phyloP scores from a whole-genome alignment of 1,140 invertebrate genomes.

The Pemphigus obesinymphae region DNA sequence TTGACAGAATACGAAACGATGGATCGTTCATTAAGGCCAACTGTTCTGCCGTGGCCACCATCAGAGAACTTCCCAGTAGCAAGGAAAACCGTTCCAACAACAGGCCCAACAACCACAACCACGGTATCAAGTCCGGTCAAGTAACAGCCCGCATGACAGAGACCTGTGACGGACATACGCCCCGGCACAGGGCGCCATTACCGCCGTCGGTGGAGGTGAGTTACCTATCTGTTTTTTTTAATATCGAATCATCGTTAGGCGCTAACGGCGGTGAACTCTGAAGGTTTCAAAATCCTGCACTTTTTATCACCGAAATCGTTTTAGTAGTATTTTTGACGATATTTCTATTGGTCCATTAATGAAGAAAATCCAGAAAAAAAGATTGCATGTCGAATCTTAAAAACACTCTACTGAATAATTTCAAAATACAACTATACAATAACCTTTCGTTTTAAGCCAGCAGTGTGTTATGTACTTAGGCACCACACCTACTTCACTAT shows the following conservation, averaged over 20 bases:
- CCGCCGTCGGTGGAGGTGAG: conserved; percentile 20
- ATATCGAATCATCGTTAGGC: not conserved
- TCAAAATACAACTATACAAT: no score
- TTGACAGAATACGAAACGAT: conserved; percentile 21
- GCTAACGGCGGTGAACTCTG: no score
- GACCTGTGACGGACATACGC: conserved; percentile 3
- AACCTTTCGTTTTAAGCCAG: no score
- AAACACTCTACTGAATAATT: no score
- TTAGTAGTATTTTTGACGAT: no score
- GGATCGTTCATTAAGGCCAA: conserved; percentile 21
- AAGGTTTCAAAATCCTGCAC: no score
- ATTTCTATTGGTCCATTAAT: no score
- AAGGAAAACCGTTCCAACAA: not conserved
- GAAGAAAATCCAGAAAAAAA: no score
- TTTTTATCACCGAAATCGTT: no score
- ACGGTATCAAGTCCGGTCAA: not conserved
- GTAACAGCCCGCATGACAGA: conserved; percentile 21
- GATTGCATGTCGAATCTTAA: no score
- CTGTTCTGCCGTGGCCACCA: conserved; percentile 7
- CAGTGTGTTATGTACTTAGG: no score
- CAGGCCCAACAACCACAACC: not conserved
- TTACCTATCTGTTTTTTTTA: not conserved
- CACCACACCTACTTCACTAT: no score
- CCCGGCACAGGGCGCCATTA: not conserved
- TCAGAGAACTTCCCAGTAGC: conserved; percentile 19